Evolutionary conservation across 2,797 vertebrate genomes (phyloP), one percentile per base, ranked within the genome.

Genomic region (Mus spretus): DNA sequence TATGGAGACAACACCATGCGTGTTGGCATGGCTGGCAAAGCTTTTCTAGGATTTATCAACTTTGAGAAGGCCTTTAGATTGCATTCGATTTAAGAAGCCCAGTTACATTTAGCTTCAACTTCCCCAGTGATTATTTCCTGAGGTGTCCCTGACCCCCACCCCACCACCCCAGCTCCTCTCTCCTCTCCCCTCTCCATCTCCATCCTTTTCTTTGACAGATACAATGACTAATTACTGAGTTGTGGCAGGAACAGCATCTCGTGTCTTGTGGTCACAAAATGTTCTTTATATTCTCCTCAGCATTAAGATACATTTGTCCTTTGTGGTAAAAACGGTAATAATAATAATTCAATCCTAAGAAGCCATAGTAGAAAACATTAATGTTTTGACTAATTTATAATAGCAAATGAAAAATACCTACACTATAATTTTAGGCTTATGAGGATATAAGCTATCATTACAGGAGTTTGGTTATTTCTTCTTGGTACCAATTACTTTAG

Each of bases 201-300:
- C 59, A 57, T 24, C 50, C 59, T 63, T 82, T n/a, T 85, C 78
- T 82, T 87, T 22, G 37, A 86, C 37, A 72, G 57, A 59, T 22
- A 37, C 47, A 84, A 90, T 65, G 92, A 59, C 95, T 97, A 97
- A 61, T 94, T 92, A 82, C 77, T 93, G 81, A 57, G 47, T 75
- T 90, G 47, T 34, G 94, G 91, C 96, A 86, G 87, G 89, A 92
- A 94, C 37, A 95, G 95, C 85, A 88, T 95, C 94, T 94, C 89
- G 96, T 96, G 97, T 97, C 90, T 96, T 87, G 72, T 84, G 97
- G 96, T 97, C 97, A 97, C 20, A 61, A 98, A 79, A 95, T 96
- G 67, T 98, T 89, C 97, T 97, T 98, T 97, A 97, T 90, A 85
- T 95, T 96, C 89, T 93, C 63, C 89, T 97, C 86, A 40, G 89